Conservation (phyloP, 2,888 invertebrate genomes). For the Brachypalpus laphriformis region DNA sequence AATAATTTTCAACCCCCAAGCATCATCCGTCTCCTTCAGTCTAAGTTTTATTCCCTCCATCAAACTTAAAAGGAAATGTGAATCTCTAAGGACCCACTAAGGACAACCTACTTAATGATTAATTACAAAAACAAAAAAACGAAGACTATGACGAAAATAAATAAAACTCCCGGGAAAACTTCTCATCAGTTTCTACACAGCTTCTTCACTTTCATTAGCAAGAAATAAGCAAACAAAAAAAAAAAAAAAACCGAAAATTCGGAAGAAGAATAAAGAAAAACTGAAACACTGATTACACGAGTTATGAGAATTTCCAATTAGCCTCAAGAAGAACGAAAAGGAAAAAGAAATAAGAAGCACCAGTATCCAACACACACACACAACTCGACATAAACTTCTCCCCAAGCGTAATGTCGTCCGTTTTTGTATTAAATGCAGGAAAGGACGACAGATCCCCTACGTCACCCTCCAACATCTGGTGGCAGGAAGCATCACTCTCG, state of each 20-base stretch:
- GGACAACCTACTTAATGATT: conserved; percentile 63
- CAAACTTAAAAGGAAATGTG: conserved; percentile 48
- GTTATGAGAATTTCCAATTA: conserved; percentile 66
- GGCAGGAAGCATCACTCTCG: background rate
- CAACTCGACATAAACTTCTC: conserved; percentile 32
- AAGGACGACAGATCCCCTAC: background rate
- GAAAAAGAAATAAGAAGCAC: conserved; percentile 5
- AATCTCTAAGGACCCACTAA: conserved; percentile 51
- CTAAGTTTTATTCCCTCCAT: conserved; percentile 37
- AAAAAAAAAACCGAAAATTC: conserved; percentile 3
- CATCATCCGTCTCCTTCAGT: conserved; percentile 23
- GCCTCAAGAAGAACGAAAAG: conserved; percentile 35
- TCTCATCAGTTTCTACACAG: conserved; percentile 34
- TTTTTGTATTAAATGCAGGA: conserved; percentile 41
- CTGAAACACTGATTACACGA: conserved; percentile 62
- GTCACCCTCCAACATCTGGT: background rate
- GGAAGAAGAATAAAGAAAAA: conserved; percentile 13
- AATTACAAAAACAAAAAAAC: conserved; percentile 46
- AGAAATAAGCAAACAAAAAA: conserved; percentile 29
- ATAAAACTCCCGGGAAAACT: conserved; percentile 25
- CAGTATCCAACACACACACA: conserved; percentile 24
- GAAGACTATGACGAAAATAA: conserved; percentile 9
- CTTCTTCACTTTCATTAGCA: conserved; percentile 37
- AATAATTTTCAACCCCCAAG: conserved; percentile 22
- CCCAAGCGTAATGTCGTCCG: conserved; percentile 34